Evolutionary conservation across 2,888 invertebrate species (phyloP), one percentile per base, ranked within the genome.

Genomic region (Watsonalla binaria): DNA sequence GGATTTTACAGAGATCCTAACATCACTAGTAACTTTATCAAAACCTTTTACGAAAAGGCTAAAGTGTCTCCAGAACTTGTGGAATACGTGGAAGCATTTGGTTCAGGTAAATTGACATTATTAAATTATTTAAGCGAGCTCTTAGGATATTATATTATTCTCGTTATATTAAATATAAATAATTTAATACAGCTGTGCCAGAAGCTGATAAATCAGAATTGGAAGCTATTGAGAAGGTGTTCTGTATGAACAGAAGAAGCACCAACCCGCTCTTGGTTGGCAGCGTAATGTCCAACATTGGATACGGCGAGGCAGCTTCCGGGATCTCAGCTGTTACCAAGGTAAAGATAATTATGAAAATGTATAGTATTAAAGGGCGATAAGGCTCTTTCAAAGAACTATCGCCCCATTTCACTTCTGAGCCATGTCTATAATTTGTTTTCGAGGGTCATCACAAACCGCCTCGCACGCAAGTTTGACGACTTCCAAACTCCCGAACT

Each of bases 81-180:
- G 9, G 92, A 93, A 58, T 98, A 94, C 74, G 91, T 98, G 0
- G 97, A 98, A 84, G 96, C 96, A 45, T 96, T 96, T 68, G 95
- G 95, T 58, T 94, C 95, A 57, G 95, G 95, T 84, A 72, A 53
- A 42, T 34, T 13, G 39, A n/a, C 46, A 6, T 11, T 14, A 45
- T 50, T 33, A 11, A 6, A 11, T n/a, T 7, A 42, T n/a, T 35
- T 35, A 14, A 35, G 14, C 15, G 6, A 46, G 6, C 15, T 11
- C 46, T 14, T 15, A 46, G 7, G 24, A 46, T 6, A 6, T 46
- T 8, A n/a, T n/a, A 2, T n/a, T n/a, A 0, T 15, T n/a, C 4
- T 6, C 0, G 5, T 46, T 46, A 46, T 5, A 46, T 5, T 9
- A n/a, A 15, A 6, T 6, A 6, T 6, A 33, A 9, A 6, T 47